These are phyloP conservation scores for Ormyrus thymus DNA, from an alignment of 2,888 invertebrate species.

Conservation along the genomic window DNA sequence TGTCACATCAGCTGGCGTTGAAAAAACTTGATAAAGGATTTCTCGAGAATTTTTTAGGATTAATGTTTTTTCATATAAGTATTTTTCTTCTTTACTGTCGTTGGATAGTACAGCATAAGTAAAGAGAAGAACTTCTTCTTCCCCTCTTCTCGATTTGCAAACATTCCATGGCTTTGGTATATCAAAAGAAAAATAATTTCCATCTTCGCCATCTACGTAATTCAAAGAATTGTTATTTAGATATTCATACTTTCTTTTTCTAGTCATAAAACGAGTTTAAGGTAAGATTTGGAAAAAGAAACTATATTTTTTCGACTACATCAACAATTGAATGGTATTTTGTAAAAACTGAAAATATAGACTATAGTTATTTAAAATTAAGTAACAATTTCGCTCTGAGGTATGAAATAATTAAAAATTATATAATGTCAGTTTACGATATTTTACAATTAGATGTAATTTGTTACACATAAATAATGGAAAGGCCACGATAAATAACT, in stretches of 20 bases:
- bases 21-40: neutral
- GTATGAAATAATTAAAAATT: too few species aligned
- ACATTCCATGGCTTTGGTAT: slow-evolving; percentile 10
- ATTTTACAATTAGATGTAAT: too few species aligned
- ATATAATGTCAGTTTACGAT: too few species aligned
- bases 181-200: neutral
- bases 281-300: neutral
- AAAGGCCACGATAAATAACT: too few species aligned
- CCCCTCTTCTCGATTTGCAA: neutral
- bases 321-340: neutral
- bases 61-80: neutral
- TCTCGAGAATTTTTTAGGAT: neutral
- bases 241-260: too few species aligned
- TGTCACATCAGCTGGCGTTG: neutral
- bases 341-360: neutral
- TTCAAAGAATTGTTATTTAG: neutral
- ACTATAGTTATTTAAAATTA: neutral
- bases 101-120: neutral
- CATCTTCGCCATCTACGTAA: neutral
- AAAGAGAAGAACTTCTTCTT: slow-evolving; percentile 7
- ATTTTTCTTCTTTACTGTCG: neutral
- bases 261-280: neutral
- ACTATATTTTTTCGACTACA: neutral
- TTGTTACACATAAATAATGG: too few species aligned
- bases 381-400: too few species aligned